Evolutionary conservation across 2,113 vertebrate species (phyloP), one percentile per base, ranked within the genome.

Genomic region (Oryzias javanicus): DNA sequence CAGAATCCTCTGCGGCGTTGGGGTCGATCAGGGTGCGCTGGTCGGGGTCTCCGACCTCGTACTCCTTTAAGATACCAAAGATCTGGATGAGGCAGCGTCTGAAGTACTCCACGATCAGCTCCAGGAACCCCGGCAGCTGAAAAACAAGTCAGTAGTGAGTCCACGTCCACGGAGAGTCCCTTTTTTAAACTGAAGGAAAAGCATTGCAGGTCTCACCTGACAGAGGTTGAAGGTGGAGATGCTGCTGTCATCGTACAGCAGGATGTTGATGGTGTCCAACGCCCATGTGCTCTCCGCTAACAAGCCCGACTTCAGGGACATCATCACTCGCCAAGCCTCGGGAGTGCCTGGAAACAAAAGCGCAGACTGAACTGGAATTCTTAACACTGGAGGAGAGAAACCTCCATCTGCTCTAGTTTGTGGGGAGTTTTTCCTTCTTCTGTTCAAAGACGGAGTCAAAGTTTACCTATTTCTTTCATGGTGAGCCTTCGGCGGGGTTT

Each of bases 291-390:
- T 99, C 88, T 99, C 97, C 56, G 97, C 97, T 79, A 99, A 88
- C 75, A 99, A 87, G 67, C 97, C 97, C 4, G 97, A 99, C 87
- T 98, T 98, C 63, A 98, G 91, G 76, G 97, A 98, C 97, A 98
- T 99, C 97, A 99, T 99, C 81, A 99, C 96, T 82, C 95, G 92
- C 97, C 97, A 99, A 61, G 97, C 97, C 86, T 98, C 97, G 53
- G 97, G 97, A 77, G 97, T 97, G 86, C 96, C 97, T 99, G 87
- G 71, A n/a, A 49, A 47, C 49, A 42, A 64, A 49, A 19, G 4
- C 48, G 5, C 42, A 1, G 6, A 44, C 42, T 17, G 42, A 44
- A 15, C 16, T 14, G 14, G 4, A 14, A 49, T 10, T 4, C 4
- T 48, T 14, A 1, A 10, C 17, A 14, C 22, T 49, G 3, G 12